These are phyloP conservation scores for Ctenochaetus hawaiiensis DNA, from an alignment of 2,797 vertebrate genomes.

Conservation along the genomic window DNA sequence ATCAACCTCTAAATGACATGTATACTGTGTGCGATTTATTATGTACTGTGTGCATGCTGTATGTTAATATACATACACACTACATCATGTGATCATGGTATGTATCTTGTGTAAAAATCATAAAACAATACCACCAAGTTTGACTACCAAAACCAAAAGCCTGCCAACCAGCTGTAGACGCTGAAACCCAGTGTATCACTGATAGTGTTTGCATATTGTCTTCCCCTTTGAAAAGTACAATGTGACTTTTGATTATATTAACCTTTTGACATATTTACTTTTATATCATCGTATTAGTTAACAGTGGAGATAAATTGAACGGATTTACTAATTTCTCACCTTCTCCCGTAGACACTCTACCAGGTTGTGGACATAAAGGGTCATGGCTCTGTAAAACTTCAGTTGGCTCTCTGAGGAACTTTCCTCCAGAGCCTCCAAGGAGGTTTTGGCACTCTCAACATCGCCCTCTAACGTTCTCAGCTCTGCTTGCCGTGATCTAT, in stretches of 20 bases:
- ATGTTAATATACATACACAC: too few relatives aligned
- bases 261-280: too few relatives aligned
- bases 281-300: background rate
- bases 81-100: too few relatives aligned
- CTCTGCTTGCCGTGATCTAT: slow-evolving; percentile 89
- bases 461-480: slow-evolving; percentile 88
- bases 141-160: background rate
- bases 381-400: slow-evolving; percentile 91
- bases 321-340: slow-evolving; percentile 73
- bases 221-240: too few relatives aligned
- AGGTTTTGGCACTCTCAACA: slow-evolving; percentile 83
- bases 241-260: too few relatives aligned
- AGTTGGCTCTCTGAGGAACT: slow-evolving; percentile 84
- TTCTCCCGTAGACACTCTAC: slow-evolving; percentile 94
- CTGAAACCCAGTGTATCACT: background rate
- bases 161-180: background rate
- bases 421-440: slow-evolving; percentile 87
- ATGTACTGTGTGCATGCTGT: too few relatives aligned
- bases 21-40: too few relatives aligned
- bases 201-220: too few relatives aligned
- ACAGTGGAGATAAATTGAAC: background rate
- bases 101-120: background rate
- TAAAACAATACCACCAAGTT: background rate
- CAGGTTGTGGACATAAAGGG: slow-evolving; percentile 89
- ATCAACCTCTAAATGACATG: too few relatives aligned